Percentiles rank a stretch among this genome's conserved stretches.
Evolutionary conservation across 2,888 invertebrate species (phyloP).

Genomic region (Limnephilus marmoratus): DNA sequence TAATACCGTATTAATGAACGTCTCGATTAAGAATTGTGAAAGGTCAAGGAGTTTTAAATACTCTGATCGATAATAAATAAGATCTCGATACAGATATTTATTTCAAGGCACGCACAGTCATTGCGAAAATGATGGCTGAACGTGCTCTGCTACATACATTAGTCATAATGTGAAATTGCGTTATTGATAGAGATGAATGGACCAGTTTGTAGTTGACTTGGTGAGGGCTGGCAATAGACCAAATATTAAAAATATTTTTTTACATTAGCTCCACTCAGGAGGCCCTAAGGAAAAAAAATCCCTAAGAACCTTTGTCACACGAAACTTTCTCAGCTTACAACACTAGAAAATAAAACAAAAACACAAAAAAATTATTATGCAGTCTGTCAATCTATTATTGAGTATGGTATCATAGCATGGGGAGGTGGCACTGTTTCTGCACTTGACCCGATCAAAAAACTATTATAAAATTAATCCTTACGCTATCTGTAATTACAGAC

Average conservation of each 20-base stretch:
- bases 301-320: no score
- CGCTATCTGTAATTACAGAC: no score
- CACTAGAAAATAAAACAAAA: no score
- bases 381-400: no score
- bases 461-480: no score
- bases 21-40: background rate
- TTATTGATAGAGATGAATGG: slow-evolving; percentile 36
- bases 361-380: no score
- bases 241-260: background rate
- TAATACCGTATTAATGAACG: background rate
- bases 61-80: background rate
- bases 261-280: no score
- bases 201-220: slow-evolving; percentile 2
- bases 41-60: background rate
- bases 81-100: background rate
- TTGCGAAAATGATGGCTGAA: slow-evolving; percentile 17
- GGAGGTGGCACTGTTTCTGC: no score
- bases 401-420: no score
- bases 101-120: background rate
- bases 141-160: slow-evolving; percentile 11
- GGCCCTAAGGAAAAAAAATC: no score
- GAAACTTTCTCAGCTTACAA: no score
- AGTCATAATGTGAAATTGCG: slow-evolving; percentile 23
- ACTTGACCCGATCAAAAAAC: no score
- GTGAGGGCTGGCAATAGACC: background rate